These are phyloP conservation scores for Antheraea mylitta DNA, from an alignment of 1,140 invertebrate species.

Conservation along the genomic window DNA sequence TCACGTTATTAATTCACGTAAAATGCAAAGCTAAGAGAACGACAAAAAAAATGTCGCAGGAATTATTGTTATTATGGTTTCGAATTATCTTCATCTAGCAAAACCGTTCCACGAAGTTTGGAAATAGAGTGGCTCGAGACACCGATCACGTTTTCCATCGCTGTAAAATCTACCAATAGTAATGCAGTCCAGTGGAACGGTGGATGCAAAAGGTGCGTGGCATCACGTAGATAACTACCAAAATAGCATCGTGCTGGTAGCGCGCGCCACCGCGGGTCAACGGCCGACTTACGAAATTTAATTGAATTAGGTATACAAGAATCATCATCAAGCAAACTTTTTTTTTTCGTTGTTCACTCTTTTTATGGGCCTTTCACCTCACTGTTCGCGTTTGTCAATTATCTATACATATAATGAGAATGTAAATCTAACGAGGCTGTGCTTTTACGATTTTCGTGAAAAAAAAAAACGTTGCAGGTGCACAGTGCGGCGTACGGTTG, in stretches of 20 bases:
- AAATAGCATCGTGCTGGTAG: constrained; percentile 41
- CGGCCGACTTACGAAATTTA: constrained; percentile 47
- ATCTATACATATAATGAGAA: background rate
- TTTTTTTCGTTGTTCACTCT: background rate
- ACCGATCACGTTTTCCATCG: constrained; percentile 48
- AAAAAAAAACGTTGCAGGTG: too few relatives aligned
- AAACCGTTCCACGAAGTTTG: constrained; percentile 37
- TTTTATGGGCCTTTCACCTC: background rate
- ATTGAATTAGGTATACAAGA: constrained; percentile 46
- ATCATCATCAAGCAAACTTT: constrained; percentile 1
- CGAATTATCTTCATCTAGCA: constrained; percentile 25
- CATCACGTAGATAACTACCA: constrained; percentile 52
- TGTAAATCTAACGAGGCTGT: too few relatives aligned
- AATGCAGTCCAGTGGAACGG: constrained; percentile 44
- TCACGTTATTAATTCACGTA: too few relatives aligned
- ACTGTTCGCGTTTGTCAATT: background rate
- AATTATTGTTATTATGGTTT: constrained; percentile 17
- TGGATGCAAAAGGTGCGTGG: constrained; percentile 41
- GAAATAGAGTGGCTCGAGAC: constrained; percentile 40
- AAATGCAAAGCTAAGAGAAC: too few relatives aligned
- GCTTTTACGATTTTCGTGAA: too few relatives aligned
- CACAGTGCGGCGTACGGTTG: too few relatives aligned
- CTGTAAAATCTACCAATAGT: constrained; percentile 50
- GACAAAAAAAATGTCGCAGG: background rate
- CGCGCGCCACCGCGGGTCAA: constrained; percentile 36